These are phyloP conservation scores for Serrognathus titanus DNA, from an alignment of 2,888 invertebrate species.

Conservation along the genomic window DNA sequence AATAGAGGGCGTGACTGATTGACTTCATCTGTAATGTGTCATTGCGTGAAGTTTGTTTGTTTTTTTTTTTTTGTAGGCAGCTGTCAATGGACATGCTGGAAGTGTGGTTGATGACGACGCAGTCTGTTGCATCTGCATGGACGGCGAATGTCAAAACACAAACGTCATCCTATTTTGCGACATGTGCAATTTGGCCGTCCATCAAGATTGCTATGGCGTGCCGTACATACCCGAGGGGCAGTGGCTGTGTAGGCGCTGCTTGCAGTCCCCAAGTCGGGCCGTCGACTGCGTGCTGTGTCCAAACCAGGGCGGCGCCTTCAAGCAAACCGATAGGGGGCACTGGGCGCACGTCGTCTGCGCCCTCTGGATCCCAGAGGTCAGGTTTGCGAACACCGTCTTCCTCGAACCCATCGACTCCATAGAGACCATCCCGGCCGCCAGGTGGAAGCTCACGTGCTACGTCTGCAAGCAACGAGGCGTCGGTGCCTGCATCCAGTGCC, in stretches of 20 bases:
- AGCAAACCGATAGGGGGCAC: constrained; percentile 90
- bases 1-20: neutral
- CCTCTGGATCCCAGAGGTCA: constrained; percentile 95
- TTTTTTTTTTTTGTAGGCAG: constrained; percentile 46
- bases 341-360: constrained; percentile 99
- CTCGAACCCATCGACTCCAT: constrained; percentile 96
- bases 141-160: constrained; percentile 97
- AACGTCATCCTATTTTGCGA: constrained; percentile 99
- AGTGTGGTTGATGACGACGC: constrained; percentile 95
- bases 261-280: constrained; percentile 92
- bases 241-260: constrained; percentile 90
- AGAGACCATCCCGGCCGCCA: constrained; percentile 89
- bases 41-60: no score
- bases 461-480: constrained; percentile 91
- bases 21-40: neutral
- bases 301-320: constrained; percentile 97
- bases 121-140: constrained; percentile 98
- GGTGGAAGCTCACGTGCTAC: constrained; percentile 96
- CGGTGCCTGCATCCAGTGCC: constrained; percentile 98
- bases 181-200: constrained; percentile 99
- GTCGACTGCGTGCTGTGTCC: constrained; percentile 98
- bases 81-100: constrained; percentile 65
- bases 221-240: constrained; percentile 63
- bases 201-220: constrained; percentile 98
- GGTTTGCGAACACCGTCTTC: constrained; percentile 97